Percentiles rank a stretch among this genome's conserved stretches.
Evolutionary conservation across 2,797 vertebrate species (phyloP).

Genomic region (Acanthurus tractus): DNA sequence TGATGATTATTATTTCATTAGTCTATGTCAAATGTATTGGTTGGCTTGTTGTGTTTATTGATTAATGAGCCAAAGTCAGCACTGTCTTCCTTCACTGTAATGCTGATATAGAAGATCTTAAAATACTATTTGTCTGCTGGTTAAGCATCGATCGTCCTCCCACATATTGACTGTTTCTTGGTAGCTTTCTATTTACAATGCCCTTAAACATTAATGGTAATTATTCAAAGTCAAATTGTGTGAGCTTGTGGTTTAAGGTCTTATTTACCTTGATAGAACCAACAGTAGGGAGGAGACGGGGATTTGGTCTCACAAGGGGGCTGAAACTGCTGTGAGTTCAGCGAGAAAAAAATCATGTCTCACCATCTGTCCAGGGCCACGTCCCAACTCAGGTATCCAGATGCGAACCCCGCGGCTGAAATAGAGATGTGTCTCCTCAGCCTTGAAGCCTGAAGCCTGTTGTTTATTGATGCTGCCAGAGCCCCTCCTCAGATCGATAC

Average conservation of each 20-base stretch:
- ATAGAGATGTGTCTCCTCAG: constrained; percentile 77
- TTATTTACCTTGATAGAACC: constrained; percentile 50
- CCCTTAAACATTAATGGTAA: constrained; percentile 50
- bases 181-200: constrained; percentile 59
- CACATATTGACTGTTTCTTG: constrained; percentile 45
- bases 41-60: constrained; percentile 62
- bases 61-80: constrained; percentile 70
- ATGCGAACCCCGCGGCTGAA: constrained; percentile 69
- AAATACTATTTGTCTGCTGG: constrained; percentile 67
- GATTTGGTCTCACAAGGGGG: constrained; percentile 3
- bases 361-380: constrained; percentile 58
- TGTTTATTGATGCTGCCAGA: constrained; percentile 84
- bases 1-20: constrained; percentile 71
- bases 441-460: constrained; percentile 81
- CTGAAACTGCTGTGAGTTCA: constrained; percentile 31
- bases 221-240: constrained; percentile 54
- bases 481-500: constrained; percentile 79
- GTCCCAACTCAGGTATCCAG: constrained; percentile 69
- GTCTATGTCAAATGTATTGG: constrained; percentile 61
- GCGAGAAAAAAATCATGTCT: constrained; percentile 26
- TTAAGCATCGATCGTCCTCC: constrained; percentile 57
- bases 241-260: constrained; percentile 31
- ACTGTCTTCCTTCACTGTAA: constrained; percentile 51
- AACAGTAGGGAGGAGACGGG: constrained; percentile 15
- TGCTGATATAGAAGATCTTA: constrained; percentile 71